Percentiles rank a stretch among this genome's conserved stretches.
Evolutionary conservation across 2,113 vertebrate species (phyloP).

Genomic region (Cichladusa arquata): DNA sequence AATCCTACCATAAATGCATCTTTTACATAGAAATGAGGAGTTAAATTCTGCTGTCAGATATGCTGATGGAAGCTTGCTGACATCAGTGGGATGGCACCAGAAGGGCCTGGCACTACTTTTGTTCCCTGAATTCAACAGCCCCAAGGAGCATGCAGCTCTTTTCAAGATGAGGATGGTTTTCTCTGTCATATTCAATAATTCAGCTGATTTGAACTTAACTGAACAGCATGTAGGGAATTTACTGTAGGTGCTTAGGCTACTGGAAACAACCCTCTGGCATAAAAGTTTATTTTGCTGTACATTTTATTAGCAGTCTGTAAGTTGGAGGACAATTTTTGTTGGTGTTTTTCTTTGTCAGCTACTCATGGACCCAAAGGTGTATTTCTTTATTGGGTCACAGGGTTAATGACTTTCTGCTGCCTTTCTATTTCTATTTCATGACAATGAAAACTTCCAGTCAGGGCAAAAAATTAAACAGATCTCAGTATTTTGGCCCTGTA

Average conservation of each 20-base stretch:
- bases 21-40: not conserved
- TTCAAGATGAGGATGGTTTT: conserved; percentile 12
- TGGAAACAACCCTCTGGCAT: conserved; percentile 25
- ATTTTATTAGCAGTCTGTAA: not conserved
- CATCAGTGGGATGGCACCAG: conserved; percentile 14
- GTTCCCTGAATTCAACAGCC: not conserved
- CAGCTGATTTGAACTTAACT: conserved; percentile 31
- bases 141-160: not conserved
- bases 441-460: not conserved
- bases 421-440: not conserved
- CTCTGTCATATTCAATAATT: conserved; percentile 50
- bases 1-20: not conserved
- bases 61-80: not conserved
- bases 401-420: not conserved
- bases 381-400: not conserved
- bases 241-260: not conserved
- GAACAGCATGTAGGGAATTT: conserved; percentile 3
- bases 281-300: conserved; percentile 5
- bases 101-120: conserved; percentile 16
- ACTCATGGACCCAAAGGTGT: not conserved
- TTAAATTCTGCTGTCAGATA: conserved; percentile 13
- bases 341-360: not conserved
- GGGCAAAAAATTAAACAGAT: not conserved
- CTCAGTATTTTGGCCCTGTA: not conserved
- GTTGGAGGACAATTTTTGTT: not conserved